Base-by-base conservation (phyloP, 1,140 invertebrate genomes). In the Acromyrmex charruanus region DNA sequence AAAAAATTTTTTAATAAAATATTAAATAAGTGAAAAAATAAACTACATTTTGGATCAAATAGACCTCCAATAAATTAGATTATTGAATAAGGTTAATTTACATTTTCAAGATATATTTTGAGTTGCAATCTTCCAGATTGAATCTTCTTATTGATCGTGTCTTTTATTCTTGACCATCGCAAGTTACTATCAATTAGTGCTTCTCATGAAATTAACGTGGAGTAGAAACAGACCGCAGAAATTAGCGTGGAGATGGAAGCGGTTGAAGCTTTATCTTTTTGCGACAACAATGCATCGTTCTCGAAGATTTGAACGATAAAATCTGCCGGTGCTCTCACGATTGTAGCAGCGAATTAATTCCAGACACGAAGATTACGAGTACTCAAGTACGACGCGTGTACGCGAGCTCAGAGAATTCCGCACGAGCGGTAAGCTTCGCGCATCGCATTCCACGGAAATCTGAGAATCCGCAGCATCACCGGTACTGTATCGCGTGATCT, bases 381-480 rank as follows among this genome's bases (percentile, higher is more conserved):
- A 39, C 39, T 58, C 18, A 35, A 71, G 53, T 25, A 59, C 21
- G 51, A 28, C 14, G 55, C 39, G 68, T 49, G 68, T 39, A 25
- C 66, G 66, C 51, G 66, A 55, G 51, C 79, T 59, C 39, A 61
- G 68, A 61, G 59, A 51, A 84, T 74, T 74, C 55, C 55, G 44
- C 39, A 6, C 21, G 21, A 16, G 80, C 55, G 21, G 18, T 44
- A 55, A 35, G 31, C 51, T 80, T 66, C 25, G 77, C 25, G 66
- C 51, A 55, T 49, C 18, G 39, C 80, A 84, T 84, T 84, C 80
- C 55, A 59, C 39, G 69, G 55, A 84, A 84, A 84, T 84, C 39
- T 58, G 69, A 63, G 80, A 75, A 84, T 84, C 53, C 39, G 39
- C 53, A 35, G 55, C 39, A 84, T 84, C 28, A 39, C 18, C 39